Base-by-base conservation (phyloP, 2,113 vertebrate species). In the Anseranas semipalmata region DNA sequence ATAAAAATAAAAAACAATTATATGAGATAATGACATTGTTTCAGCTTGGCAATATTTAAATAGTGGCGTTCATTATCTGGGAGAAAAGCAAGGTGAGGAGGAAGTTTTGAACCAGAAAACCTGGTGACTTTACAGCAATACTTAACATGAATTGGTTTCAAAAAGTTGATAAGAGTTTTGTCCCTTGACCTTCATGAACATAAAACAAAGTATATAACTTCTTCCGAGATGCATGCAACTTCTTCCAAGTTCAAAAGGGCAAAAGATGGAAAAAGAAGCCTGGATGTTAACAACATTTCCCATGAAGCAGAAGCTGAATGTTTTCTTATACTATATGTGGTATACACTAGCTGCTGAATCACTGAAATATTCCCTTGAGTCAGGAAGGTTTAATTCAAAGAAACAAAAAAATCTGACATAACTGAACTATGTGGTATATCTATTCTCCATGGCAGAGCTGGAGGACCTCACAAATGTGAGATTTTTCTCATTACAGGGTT, bases 231-330 rank as follows among this genome's bases (percentile, higher is more conserved):
- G 8, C 30, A 55, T 55, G 24, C 10, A 86, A 11, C 17, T 39
- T 62, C 11, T 71, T 72, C n/a, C 27, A 71, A 75, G 68, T 53
- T 77, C 52, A 67, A 33, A 62, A 9, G 4, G 15, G 4, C 46
- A 59, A 63, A 81, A 58, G 17, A 28, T 13, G 4, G 27, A 33
- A 85, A 53, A 78, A 58, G 22, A 37, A 70, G 10, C 13, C 48
- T 0, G 0, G 6, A 27, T 35, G 2, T 20, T 56, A 33, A 5
- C 25, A 79, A 21, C 4, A 50, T 60, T 89, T 93, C 12, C n/a
- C 21, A 15, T 19, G 7, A 73, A 60, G 45, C 2, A 89, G 15
- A 43, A 87, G 13, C 12, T 56, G 22, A 35, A 2, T 11, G 4
- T 22, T 65, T 68, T 84, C 53, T 60, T 15, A 52, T 83, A 11